Evolutionary conservation across 1,140 invertebrate genomes (phyloP), one percentile per base, ranked within the genome.

Genomic region (Tetranychus cinnabarinus): DNA sequence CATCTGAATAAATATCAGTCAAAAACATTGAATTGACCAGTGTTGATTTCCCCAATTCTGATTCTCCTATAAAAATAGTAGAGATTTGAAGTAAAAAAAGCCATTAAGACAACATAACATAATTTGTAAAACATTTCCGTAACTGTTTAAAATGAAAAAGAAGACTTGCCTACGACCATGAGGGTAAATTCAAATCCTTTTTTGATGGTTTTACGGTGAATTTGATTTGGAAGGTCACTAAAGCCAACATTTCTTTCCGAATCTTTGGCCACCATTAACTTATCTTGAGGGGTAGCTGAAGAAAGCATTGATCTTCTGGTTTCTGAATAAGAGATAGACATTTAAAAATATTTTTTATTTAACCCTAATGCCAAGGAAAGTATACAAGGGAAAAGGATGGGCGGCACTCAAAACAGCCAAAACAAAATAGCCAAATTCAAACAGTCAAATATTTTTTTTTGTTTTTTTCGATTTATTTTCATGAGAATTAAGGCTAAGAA

Each of bases 11-110:
- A 66, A 96, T 86, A 67, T 99, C 96, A 61, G 93, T 85, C 56
- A 98, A 77, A 76, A 99, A 99, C 80, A 99, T 84, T n/a, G 95
- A 97, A 76, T 99, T 98, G 70, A 99, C 93, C 67, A 99, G 77
- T 8, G 96, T 99, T 10, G 92, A 97, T 76, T 99, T 99, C 36
- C 96, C 96, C 37, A 97, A 76, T 12, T 95, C 95, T 34, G 89
- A 91, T 76, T 96, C 90, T 67, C 88, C 88, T 82, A 77, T 71
- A 42, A 42, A 42, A 42, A 6, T 42, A 42, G 23, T 0, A 23
- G 23, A 23, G 23, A 23, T 23, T 23, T 23, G 0, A 23, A 23
- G 23, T 0, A 23, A 23, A 23, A 23, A 23, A 23, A 23, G 23
- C 23, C 23, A 23, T 23, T 23, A 23, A 23, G 23, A 23, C 23